Base-by-base conservation (phyloP, 2,113 vertebrate species). In the Triplophysa siluroides region DNA sequence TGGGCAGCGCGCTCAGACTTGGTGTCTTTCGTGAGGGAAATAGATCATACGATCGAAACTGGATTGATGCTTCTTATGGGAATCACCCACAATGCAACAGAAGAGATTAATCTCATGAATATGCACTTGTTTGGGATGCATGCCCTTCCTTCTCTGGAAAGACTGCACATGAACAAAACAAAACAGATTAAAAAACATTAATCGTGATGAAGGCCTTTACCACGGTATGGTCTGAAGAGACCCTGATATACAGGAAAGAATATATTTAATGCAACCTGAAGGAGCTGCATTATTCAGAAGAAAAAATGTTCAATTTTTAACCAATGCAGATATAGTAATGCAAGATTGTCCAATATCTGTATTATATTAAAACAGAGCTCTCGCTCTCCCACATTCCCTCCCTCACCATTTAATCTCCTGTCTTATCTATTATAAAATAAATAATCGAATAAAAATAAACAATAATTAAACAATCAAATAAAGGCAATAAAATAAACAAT, bases 81-180 rank as follows among this genome's bases (percentile, higher is more conserved):
- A 76, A 24, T 81, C 79, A 76, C 45, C 14, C 66, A 80, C 38
- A 74, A 62, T 70, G 58, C 72, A 61, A 66, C 66, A 76, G 45
- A 54, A 61, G 70, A 67, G 47, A 84, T 82, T 86, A 83, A 81
- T 83, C 80, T 87, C 83, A 83, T 87, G 82, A 86, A 86, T 84
- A 85, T 24, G 21, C 72, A 67, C 86, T 80, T 83, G 74, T 79
- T 71, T 81, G 87, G 84, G 87, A 84, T 83, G 81, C 77, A 65
- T 80, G 76, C 18, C 43, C 79, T 71, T 62, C 45, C 75, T 86
- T 75, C 54, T 84, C 69, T 38, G 43, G 45, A 73, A 54, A 19
- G 67, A 66, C 83, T 86, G 86, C 81, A 85, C 85, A 91, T 91
- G 91, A 89, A 85, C 86, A 84, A 87, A 86, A 84, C 79, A 84